Evolutionary conservation across 2,888 invertebrate species (phyloP), one percentile per base, ranked within the genome.

Genomic region (Arge pagana): DNA sequence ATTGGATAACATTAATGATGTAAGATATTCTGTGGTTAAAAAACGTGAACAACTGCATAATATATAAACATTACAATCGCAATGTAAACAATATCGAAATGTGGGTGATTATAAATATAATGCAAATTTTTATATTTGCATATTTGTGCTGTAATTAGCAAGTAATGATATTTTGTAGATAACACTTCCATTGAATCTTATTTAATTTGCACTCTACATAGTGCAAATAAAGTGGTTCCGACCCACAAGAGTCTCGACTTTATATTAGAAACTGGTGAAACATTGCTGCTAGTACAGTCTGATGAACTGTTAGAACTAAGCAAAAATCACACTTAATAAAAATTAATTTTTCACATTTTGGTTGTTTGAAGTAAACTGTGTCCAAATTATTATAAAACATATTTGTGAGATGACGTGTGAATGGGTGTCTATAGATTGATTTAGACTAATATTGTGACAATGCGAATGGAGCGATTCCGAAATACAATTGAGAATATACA

Each of bases 81-180:
- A 60, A 60, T 54, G 59, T 61, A 64, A 53, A 54, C 55, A 57
- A 65, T 67, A 66, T 54, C 45, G 45, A 45, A 45, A 45, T 45
- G 45, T 45, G 45, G 43, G 43, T 35, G 51, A 43, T 36, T 53
- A 48, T 53, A 51, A 67, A 70, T 71, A 70, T 73, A 71, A 70
- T 74, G 74, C 73, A 74, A 74, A 74, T 73, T 70, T 72, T 72
- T 69, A 70, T 67, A 74, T 74, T 74, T 74, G 74, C 74, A 74
- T 74, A 72, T 74, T 72, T 72, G 73, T 74, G 72, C 73, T 74
- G 74, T 74, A 74, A 74, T 74, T 74, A 73, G 73, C 74, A 68
- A 74, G 71, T 73, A 73, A 74, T 71, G 73, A 71, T 74, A 74
- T 74, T 74, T 74, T 73, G 74, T 74, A 74, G 74, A 74, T 74